Conservation (phyloP, 1,140 invertebrate species). For the Zeugodacus cucurbitae region DNA sequence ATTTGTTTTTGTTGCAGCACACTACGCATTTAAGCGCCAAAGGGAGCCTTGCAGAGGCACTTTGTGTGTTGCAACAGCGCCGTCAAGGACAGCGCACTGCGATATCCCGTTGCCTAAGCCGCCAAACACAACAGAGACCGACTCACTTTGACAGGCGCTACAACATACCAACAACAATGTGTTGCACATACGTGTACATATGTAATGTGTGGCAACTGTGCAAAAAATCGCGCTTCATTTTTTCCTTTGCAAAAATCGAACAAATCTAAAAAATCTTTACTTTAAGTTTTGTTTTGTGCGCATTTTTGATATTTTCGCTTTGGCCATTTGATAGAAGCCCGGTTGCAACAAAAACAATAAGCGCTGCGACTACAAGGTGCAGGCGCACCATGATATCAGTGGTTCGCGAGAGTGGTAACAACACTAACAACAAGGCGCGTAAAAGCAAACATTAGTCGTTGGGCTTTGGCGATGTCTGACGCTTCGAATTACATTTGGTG, state of each 20-base stretch:
- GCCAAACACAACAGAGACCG: neutral
- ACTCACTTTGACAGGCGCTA: constrained; percentile 15
- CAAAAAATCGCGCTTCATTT: neutral
- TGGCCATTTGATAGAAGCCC: neutral
- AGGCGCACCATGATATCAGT: neutral
- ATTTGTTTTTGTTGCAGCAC: neutral
- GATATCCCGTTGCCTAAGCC: constrained; percentile 1
- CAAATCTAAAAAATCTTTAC: neutral
- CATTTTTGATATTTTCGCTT: neutral
- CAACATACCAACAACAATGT: neutral
- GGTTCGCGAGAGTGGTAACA: neutral
- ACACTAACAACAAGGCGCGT: neutral
- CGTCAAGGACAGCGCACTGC: neutral
- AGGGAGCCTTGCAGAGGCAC: neutral
- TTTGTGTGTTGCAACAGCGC: neutral
- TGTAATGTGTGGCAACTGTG: neutral
- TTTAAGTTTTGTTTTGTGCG: neutral
- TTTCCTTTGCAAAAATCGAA: constrained; percentile 12
- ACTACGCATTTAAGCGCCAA: neutral
- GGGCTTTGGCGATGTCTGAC: constrained; percentile 1
- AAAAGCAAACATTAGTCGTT: neutral
- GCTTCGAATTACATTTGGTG: constrained; percentile 39
- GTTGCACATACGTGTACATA: neutral
- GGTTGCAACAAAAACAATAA: neutral
- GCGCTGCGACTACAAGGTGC: neutral